These are phyloP conservation scores for Sorex araneus DNA, from an alignment of 2,113 vertebrate genomes.

Conservation along the genomic window DNA sequence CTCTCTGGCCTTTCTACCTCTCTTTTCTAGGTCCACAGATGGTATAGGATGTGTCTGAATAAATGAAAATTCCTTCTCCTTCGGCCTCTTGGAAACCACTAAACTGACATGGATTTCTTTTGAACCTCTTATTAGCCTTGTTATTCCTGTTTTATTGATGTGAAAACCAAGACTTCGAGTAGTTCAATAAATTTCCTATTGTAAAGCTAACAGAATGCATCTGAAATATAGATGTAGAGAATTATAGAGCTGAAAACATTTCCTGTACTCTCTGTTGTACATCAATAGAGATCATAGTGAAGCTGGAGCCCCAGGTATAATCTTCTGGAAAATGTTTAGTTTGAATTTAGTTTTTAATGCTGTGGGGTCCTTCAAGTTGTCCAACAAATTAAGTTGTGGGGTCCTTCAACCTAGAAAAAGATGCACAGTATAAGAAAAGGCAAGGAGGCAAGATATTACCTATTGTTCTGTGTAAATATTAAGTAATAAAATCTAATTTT, in stretches of 20 bases:
- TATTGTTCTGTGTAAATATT: neutral
- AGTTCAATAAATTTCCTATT: neutral
- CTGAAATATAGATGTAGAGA: neutral
- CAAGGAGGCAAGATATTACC: neutral
- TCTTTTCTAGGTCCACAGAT: neutral
- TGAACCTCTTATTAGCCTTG: neutral
- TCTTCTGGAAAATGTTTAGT: constrained; percentile 29
- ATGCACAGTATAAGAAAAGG: neutral
- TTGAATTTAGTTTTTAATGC: constrained; percentile 10
- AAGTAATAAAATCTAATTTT: constrained; percentile 3
- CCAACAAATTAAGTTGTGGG: neutral
- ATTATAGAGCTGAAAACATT: constrained; percentile 1
- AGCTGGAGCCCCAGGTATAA: constrained; percentile 7
- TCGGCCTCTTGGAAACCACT: neutral
- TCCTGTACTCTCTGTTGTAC: neutral
- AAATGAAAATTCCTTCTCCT: constrained; percentile 35
- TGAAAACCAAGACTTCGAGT: constrained; percentile 36
- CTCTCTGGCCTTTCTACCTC: too few species aligned
- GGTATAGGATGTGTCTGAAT: neutral
- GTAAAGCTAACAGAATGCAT: constrained; percentile 23
- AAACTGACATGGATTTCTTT: constrained; percentile 10
- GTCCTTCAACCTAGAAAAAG: neutral
- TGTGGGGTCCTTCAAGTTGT: neutral
- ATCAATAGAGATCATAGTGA: neutral
- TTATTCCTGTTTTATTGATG: neutral